These are phyloP conservation scores for Stegophylla sp. DNA, from an alignment of 2,888 invertebrate genomes.

Conservation along the genomic window DNA sequence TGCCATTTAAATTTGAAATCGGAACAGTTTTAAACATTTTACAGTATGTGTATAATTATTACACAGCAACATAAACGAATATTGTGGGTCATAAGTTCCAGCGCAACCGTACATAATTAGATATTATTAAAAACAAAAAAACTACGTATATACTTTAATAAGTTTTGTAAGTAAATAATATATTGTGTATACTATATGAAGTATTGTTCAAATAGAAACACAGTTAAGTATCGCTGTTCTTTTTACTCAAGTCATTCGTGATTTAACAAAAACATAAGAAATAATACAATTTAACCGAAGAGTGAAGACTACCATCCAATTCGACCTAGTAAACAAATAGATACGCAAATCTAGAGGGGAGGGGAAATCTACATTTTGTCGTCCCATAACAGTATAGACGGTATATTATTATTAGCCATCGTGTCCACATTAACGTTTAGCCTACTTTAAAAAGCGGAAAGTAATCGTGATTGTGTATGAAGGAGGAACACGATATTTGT, in stretches of 20 bases:
- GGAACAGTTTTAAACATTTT: not conserved
- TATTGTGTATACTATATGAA: not conserved
- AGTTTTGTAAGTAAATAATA: not conserved
- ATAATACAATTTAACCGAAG: not conserved
- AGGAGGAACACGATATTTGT: conserved; percentile 33
- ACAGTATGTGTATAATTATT: not conserved
- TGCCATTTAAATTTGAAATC: not conserved
- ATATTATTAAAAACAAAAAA: not conserved
- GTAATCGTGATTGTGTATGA: conserved; percentile 30
- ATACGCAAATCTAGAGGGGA: not conserved
- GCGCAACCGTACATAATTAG: not conserved
- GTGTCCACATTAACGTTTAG: conserved; percentile 31
- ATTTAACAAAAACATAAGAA: not conserved
- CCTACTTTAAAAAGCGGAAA: conserved; percentile 38
- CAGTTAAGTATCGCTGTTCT: not conserved
- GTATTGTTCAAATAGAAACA: conserved; percentile 8
- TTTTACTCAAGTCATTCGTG: conserved; percentile 16
- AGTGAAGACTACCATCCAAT: not conserved
- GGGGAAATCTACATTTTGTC: conserved; percentile 32
- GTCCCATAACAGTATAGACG: conserved; percentile 1
- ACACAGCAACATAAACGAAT: not conserved
- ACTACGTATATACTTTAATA: not conserved
- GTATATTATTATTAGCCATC: not conserved
- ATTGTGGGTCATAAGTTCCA: not conserved
- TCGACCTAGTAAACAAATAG: conserved; percentile 38